A percentile compares a stretch with the other conserved stretches of the same genome.
These are phyloP conservation scores for Euclidia mi DNA, from an alignment of 2,888 invertebrate genomes.

Conservation along the genomic window DNA sequence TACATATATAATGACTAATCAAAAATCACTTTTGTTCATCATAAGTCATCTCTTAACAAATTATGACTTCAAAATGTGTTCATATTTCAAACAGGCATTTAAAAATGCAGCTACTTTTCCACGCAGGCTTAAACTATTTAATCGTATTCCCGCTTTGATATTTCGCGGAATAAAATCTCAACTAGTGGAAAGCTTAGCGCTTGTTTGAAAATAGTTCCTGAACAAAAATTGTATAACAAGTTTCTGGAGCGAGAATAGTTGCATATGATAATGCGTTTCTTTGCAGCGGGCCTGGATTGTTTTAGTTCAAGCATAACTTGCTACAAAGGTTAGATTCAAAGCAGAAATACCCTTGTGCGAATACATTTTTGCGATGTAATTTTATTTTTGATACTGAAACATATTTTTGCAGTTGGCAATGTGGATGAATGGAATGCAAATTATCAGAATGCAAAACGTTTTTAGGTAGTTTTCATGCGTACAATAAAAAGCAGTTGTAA, in stretches of 20 bases:
- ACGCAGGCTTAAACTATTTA: constrained; percentile 40
- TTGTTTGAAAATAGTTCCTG: constrained; percentile 53
- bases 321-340: constrained; percentile 40
- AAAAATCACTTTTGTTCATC: too few species aligned
- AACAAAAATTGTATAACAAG: constrained; percentile 58
- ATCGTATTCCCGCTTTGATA: constrained; percentile 49
- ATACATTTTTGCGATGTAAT: constrained; percentile 23
- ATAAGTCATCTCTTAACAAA: background rate
- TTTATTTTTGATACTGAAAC: constrained; percentile 12
- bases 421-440: too few species aligned
- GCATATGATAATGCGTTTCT: constrained; percentile 55
- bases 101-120: constrained; percentile 25
- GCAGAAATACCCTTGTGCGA: constrained; percentile 33
- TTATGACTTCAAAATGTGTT: background rate
- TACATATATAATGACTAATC: too few species aligned
- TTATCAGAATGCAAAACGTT: too few species aligned
- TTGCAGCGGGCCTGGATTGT: constrained; percentile 45
- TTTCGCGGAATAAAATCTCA: constrained; percentile 42
- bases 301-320: constrained; percentile 43
- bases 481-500: too few species aligned
- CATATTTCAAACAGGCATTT: constrained; percentile 8
- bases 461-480: too few species aligned
- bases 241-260: constrained; percentile 46
- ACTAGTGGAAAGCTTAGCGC: constrained; percentile 46
- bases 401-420: too few species aligned